These are phyloP conservation scores for Drosophila melanogaster DNA, from an alignment of 1,140 invertebrate genomes.

Conservation along the genomic window DNA sequence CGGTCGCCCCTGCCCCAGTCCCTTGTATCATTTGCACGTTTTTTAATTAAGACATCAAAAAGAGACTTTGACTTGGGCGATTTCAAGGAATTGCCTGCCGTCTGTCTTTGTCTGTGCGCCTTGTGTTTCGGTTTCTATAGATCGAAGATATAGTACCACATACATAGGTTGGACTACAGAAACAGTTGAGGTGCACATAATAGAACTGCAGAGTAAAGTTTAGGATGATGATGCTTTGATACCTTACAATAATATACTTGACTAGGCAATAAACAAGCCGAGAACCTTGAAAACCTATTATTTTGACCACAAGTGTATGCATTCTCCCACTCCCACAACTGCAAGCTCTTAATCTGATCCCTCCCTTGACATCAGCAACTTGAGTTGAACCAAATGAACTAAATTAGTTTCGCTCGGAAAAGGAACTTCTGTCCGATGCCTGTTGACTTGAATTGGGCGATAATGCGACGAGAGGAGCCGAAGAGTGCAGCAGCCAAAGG, in stretches of 20 bases:
- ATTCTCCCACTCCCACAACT: not conserved
- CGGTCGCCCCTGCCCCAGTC: not conserved
- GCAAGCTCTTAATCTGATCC: constrained; percentile 17
- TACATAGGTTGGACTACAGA: constrained; percentile 32
- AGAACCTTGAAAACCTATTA: not conserved
- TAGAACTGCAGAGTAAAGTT: not conserved
- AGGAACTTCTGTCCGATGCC: constrained; percentile 37
- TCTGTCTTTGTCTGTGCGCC: constrained; percentile 40
- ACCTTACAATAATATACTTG: no score
- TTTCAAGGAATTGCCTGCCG: constrained; percentile 75
- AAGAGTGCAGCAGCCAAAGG: not conserved
- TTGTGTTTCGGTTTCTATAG: constrained; percentile 50
- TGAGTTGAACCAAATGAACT: constrained; percentile 42
- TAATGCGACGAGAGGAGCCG: not conserved
- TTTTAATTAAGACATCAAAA: constrained; percentile 84
- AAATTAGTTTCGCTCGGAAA: constrained; percentile 49
- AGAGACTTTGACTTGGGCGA: constrained; percentile 79
- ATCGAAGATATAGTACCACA: constrained; percentile 45
- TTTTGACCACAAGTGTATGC: not conserved
- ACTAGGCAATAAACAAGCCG: no score
- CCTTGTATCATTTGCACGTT: constrained; percentile 77
- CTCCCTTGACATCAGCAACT: constrained; percentile 40
- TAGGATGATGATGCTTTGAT: no score
- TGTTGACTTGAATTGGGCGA: not conserved
- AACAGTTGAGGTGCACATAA: constrained; percentile 8